Evolutionary conservation across 2,888 invertebrate species (phyloP).

Genomic region (Phragmatobia fuliginosa): DNA sequence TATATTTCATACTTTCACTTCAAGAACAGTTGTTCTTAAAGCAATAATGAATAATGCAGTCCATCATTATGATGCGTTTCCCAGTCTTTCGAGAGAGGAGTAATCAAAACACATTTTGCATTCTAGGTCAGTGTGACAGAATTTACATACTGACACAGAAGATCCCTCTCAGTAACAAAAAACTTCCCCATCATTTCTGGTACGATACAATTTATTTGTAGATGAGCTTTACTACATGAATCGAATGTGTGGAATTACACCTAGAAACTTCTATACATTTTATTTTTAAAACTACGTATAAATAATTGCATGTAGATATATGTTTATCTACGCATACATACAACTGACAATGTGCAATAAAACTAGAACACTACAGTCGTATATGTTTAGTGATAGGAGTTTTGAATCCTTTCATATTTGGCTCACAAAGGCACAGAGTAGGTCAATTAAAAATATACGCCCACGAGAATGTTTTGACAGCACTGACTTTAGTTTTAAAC

Average conservation of each 20-base stretch:
- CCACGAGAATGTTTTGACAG: background rate
- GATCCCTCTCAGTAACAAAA: background rate
- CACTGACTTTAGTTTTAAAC: background rate
- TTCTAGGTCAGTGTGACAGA: conserved; percentile 27
- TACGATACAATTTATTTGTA: background rate
- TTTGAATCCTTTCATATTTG: background rate
- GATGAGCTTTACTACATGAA: background rate
- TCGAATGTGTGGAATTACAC: no score
- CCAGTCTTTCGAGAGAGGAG: conserved; percentile 5
- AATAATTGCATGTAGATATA: no score
- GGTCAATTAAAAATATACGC: background rate
- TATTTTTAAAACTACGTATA: no score
- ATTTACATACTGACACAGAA: conserved; percentile 31
- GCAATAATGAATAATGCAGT: conserved; percentile 7
- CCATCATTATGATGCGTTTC: conserved; percentile 8
- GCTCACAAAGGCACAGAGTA: background rate
- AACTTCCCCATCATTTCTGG: background rate
- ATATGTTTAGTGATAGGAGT: background rate
- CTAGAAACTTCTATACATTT: no score
- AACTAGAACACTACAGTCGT: background rate
- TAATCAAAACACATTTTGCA: conserved; percentile 27
- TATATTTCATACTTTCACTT: no score
- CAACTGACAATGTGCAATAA: no score
- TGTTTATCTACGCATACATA: no score
- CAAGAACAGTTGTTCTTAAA: background rate